A percentile compares a stretch with the other conserved stretches of the same genome.
Evolutionary conservation across 1,140 invertebrate species (phyloP).

Genomic region (Euglossa dilemma): DNA sequence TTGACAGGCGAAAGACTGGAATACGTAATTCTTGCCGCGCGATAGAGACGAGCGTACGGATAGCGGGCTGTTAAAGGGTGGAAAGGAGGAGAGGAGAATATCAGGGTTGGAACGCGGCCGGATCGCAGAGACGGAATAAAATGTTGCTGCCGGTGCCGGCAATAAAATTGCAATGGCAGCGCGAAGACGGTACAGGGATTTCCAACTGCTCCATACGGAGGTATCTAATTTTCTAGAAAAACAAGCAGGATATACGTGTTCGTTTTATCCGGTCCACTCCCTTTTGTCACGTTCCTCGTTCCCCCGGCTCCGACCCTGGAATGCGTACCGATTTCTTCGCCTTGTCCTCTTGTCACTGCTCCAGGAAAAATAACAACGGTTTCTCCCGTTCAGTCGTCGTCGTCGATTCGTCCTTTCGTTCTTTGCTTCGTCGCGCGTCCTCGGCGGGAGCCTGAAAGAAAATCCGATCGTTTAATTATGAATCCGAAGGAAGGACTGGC

Average conservation of each 20-base stretch:
- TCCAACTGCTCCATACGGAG: not conserved
- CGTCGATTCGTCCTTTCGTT: too few species aligned
- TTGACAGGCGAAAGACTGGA: constrained; percentile 38
- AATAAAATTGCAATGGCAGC: constrained; percentile 26
- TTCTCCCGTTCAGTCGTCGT: not conserved
- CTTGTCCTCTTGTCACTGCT: not conserved
- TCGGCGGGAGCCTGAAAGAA: too few species aligned
- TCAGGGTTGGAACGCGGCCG: not conserved
- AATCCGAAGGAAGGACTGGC: not conserved
- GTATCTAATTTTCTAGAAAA: constrained; percentile 20
- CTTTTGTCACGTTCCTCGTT: constrained; percentile 5
- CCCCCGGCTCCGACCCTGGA: not conserved
- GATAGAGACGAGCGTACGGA: constrained; percentile 26
- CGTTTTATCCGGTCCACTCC: not conserved
- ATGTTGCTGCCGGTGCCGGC: constrained; percentile 15
- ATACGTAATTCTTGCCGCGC: constrained; percentile 56
- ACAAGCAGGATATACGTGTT: not conserved
- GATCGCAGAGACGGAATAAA: not conserved
- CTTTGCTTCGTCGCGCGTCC: too few species aligned
- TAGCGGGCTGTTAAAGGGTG: not conserved
- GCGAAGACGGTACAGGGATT: constrained; percentile 1
- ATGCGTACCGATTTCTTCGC: not conserved
- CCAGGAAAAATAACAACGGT: not conserved
- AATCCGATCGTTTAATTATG: too few species aligned
- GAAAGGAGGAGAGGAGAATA: not conserved